Percentiles rank a stretch among this genome's conserved stretches.
Conservation (phyloP, 2,888 invertebrate species). For the Platycnemis pennipes region DNA sequence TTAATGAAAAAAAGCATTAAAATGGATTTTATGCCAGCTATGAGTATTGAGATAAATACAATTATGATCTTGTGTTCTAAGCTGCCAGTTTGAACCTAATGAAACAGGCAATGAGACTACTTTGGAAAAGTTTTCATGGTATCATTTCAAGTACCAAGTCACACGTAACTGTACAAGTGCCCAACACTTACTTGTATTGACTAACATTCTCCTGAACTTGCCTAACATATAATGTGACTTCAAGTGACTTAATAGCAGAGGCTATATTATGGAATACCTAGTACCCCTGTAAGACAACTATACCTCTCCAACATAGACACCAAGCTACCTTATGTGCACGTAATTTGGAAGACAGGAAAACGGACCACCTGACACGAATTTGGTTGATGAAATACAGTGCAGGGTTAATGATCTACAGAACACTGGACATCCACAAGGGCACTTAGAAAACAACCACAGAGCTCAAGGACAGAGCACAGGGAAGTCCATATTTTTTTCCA, state of each 20-base stretch:
- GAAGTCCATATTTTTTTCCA: background rate
- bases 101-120: background rate
- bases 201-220: background rate
- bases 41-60: background rate
- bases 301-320: background rate
- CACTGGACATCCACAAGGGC: conserved; percentile 25
- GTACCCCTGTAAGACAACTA: background rate
- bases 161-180: background rate
- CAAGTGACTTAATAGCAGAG: background rate
- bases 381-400: background rate
- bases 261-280: background rate
- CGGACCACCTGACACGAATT: conserved; percentile 10
- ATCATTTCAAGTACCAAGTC: background rate
- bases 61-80: background rate
- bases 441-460: background rate
- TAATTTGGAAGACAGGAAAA: conserved; percentile 29
- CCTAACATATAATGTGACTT: background rate
- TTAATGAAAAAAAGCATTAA: background rate
- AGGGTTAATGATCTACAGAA: background rate
- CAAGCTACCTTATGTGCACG: background rate
- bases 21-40: background rate
- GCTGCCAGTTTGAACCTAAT: background rate
- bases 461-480: background rate
- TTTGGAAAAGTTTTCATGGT: background rate
- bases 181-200: background rate